A percentile compares a stretch with the other conserved stretches of the same genome.
phyloP scores from a whole-genome alignment of 2,888 invertebrate genomes.

The Drosophila atroscutellata region DNA sequence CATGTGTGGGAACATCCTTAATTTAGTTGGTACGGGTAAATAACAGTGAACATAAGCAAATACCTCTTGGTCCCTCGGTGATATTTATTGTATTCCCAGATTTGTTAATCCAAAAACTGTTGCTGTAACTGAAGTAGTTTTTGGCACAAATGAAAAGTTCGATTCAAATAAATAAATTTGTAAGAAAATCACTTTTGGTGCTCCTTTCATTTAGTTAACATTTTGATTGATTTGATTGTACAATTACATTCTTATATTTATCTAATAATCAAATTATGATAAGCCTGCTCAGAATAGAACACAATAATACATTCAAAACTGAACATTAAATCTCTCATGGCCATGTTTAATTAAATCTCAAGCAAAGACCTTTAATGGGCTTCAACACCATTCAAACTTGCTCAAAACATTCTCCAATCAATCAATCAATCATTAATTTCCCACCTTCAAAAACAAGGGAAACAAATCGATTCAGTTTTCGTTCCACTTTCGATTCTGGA shows the following conservation, averaged over 20 bases:
- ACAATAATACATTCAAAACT: neutral
- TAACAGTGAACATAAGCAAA: neutral
- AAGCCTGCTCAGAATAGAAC: neutral
- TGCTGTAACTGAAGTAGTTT: neutral
- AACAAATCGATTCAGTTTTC: neutral
- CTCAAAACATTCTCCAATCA: neutral
- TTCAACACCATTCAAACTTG: neutral
- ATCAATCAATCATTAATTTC: neutral
- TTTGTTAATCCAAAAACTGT: neutral
- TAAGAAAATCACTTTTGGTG: neutral
- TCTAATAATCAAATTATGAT: neutral
- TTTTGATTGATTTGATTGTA: neutral
- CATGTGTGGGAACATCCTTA: slow-evolving; percentile 34
- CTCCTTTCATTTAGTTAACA: neutral
- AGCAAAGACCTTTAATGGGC: neutral
- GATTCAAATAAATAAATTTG: neutral
- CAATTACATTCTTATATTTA: fast-evolving
- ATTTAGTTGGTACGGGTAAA: neutral
- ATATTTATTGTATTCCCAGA: neutral
- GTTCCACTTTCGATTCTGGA: neutral
- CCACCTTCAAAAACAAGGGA: neutral
- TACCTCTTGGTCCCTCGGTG: neutral
- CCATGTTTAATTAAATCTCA: neutral
- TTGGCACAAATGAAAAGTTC: neutral
- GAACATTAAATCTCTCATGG: neutral